These are phyloP conservation scores for Mythimna pallens DNA, from an alignment of 2,888 invertebrate genomes.

Conservation along the genomic window DNA sequence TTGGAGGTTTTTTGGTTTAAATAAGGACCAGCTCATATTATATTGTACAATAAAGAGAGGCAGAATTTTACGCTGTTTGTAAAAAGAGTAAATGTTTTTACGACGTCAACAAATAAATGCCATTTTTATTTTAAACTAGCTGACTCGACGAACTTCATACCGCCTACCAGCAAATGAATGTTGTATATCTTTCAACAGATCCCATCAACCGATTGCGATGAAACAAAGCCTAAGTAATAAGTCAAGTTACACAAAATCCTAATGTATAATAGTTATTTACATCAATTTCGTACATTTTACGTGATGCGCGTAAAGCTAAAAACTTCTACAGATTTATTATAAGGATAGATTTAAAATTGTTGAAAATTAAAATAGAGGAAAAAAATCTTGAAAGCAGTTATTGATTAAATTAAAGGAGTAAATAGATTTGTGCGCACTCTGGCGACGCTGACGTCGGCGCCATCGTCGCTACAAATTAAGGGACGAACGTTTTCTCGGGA, in stretches of 20 bases:
- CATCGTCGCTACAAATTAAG: constrained; percentile 47
- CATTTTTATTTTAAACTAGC: neutral
- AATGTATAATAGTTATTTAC: no score
- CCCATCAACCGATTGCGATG: no score
- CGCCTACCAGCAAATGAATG: no score
- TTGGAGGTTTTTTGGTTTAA: neutral
- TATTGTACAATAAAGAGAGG: neutral
- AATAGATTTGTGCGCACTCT: constrained; percentile 48
- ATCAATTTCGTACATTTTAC: no score
- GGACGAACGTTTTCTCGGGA: constrained; percentile 41
- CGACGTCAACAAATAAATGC: constrained; percentile 7
- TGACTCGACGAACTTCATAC: no score
- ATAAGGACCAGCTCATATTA: constrained; percentile 8
- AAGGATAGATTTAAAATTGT: no score
- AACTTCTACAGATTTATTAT: no score
- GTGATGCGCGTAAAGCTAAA: no score
- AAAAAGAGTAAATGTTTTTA: constrained; percentile 9
- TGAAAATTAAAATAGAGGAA: constrained; percentile 16
- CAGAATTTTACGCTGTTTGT: neutral
- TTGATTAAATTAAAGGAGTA: constrained; percentile 53
- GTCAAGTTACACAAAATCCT: no score
- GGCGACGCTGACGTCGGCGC: constrained; percentile 1
- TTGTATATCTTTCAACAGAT: no score
- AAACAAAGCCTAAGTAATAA: no score
- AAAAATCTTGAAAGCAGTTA: constrained; percentile 18